Percentiles rank a stretch among this genome's conserved stretches.
Evolutionary conservation across 92 coral and sea anemone species (phyloP).

Genomic region (Meandrina meandrites): DNA sequence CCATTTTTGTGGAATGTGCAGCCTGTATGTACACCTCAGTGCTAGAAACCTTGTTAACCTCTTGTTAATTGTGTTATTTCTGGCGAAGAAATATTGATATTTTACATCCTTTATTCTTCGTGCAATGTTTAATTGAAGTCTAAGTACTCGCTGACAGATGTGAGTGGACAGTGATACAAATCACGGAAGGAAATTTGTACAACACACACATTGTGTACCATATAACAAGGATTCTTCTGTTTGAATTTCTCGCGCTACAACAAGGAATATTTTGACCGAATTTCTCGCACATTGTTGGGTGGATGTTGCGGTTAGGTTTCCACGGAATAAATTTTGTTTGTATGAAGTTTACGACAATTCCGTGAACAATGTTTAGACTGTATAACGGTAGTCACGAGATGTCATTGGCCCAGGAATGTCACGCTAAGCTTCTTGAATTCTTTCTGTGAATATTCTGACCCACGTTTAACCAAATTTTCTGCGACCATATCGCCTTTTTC

Average conservation of each 20-base stretch:
- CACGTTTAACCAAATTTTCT: background rate
- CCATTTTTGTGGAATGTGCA: background rate
- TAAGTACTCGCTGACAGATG: slow-evolving; percentile 22
- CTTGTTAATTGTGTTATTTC: background rate
- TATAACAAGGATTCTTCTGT: background rate
- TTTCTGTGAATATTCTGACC: slow-evolving; percentile 13
- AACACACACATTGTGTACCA: background rate
- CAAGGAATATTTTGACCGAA: background rate
- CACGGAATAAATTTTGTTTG: background rate
- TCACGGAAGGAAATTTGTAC: background rate
- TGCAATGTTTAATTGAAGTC: background rate
- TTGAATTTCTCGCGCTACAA: background rate
- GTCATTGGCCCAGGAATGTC: slow-evolving; percentile 13
- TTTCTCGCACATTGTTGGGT: background rate
- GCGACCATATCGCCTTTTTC: background rate
- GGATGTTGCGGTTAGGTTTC: background rate
- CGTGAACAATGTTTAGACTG: background rate
- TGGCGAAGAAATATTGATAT: background rate
- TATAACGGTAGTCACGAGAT: background rate
- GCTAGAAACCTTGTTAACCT: background rate
- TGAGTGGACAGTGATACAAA: background rate
- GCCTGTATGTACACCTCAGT: background rate
- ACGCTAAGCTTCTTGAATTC: slow-evolving; percentile 12
- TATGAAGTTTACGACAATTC: background rate
- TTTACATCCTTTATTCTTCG: background rate